A percentile compares a stretch with the other conserved stretches of the same genome.
Evolutionary conservation across 2,888 invertebrate genomes (phyloP).

Genomic region (Poecilobothrus nobilitatus): DNA sequence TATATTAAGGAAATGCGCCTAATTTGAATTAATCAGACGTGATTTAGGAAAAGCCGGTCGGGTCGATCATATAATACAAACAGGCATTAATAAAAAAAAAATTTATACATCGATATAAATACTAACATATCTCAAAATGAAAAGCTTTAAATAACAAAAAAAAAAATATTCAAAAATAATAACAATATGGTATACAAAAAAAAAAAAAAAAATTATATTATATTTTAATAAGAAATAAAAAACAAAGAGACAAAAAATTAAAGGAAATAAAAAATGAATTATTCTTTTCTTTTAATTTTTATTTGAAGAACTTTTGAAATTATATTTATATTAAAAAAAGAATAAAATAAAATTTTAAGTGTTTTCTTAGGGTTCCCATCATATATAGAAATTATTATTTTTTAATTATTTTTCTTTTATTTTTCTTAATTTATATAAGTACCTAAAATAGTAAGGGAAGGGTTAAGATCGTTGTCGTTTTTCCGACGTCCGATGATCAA

Average conservation of each 20-base stretch:
- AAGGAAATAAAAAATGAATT: not conserved
- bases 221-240: not conserved
- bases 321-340: not conserved
- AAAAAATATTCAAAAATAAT: not conserved
- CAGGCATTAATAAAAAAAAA: no score
- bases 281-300: not conserved
- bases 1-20: constrained; percentile 6
- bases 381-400: no score
- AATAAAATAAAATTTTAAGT: not conserved
- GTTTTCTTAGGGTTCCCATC: not conserved
- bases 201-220: not conserved
- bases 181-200: not conserved
- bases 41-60: constrained; percentile 1
- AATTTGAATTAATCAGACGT: constrained; percentile 3
- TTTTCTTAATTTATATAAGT: no score
- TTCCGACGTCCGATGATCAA: no score
- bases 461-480: no score
- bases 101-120: no score
- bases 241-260: not conserved
- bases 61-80: not conserved
- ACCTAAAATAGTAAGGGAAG: no score
- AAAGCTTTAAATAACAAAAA: not conserved
- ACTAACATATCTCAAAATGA: not conserved
- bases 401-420: no score
- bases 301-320: not conserved